phyloP scores from a whole-genome alignment of 37 sponge, comb jelly and placozoan species.

The Theonella swinhoei region DNA sequence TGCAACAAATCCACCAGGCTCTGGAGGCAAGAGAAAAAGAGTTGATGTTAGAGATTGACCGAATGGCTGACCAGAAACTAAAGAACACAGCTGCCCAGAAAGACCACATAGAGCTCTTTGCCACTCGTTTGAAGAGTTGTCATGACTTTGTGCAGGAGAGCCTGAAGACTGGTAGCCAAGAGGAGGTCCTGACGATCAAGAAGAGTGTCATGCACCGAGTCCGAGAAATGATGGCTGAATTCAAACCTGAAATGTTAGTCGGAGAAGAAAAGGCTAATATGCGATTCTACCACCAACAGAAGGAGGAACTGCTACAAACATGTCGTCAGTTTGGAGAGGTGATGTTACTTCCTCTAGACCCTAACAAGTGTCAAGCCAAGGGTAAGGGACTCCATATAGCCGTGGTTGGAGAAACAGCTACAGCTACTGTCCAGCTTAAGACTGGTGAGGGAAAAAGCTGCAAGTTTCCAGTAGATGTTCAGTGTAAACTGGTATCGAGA shows the following conservation, averaged over 20 bases:
- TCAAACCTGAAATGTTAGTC: neutral
- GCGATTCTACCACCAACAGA: neutral
- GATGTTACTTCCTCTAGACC: too few relatives aligned
- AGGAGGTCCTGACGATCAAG: slow-evolving; percentile 26
- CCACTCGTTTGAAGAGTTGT: slow-evolving; percentile 24
- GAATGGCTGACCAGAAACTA: slow-evolving; percentile 14
- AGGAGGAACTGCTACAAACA: neutral
- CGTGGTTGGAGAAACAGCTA: slow-evolving; percentile 9
- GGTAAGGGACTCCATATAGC: slow-evolving; percentile 15
- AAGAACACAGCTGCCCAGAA: slow-evolving; percentile 22
- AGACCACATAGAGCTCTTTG: slow-evolving; percentile 7
- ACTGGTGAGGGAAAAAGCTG: neutral
- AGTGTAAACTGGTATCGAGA: slow-evolving; percentile 22
- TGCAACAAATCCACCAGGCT: slow-evolving; percentile 15
- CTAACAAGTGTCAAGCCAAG: neutral
- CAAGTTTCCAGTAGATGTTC: neutral
- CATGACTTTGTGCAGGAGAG: slow-evolving; percentile 8
- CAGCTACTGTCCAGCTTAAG: neutral
- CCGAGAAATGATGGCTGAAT: slow-evolving; percentile 5
- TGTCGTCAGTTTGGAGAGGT: too few relatives aligned
- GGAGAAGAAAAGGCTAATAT: slow-evolving; percentile 1
- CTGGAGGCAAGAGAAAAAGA: slow-evolving; percentile 30
- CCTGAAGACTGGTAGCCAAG: slow-evolving; percentile 26
- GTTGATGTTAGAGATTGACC: neutral
- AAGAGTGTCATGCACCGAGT: slow-evolving; percentile 4